Evolutionary conservation across 2,888 invertebrate genomes (phyloP).

Genomic region (Oscheius onirici): DNA sequence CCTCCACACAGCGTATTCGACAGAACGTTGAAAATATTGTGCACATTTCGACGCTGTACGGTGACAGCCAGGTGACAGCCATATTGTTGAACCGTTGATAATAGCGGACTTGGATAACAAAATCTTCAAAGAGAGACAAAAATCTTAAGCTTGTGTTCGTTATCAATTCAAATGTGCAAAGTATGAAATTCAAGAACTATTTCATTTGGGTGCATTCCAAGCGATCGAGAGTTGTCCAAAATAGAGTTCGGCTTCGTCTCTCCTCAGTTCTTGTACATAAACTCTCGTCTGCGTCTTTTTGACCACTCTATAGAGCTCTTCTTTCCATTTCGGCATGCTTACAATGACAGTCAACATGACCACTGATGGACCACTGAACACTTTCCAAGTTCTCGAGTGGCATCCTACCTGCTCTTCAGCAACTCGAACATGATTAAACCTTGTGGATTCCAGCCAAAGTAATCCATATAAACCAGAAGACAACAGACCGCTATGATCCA

Average conservation of each 20-base stretch:
- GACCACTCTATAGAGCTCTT: neutral
- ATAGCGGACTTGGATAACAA: no score
- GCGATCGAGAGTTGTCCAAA: neutral
- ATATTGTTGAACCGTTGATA: no score
- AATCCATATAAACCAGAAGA: constrained; percentile 20
- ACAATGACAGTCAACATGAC: constrained; percentile 21
- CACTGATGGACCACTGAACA: constrained; percentile 15
- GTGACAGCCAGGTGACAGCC: no score
- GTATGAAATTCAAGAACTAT: no score
- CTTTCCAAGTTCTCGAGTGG: neutral
- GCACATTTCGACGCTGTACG: no score
- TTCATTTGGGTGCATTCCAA: constrained; percentile 1
- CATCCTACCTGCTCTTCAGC: constrained; percentile 2
- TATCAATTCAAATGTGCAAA: no score
- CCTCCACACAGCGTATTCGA: no score
- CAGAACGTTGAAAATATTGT: no score
- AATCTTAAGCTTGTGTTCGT: no score
- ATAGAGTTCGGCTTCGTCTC: constrained; percentile 14
- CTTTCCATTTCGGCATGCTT: constrained; percentile 23
- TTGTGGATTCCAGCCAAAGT: neutral
- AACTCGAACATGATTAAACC: constrained; percentile 19
- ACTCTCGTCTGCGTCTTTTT: neutral
- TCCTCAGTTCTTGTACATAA: neutral
- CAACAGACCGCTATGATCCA: constrained; percentile 1
- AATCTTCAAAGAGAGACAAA: no score